phyloP scores from a whole-genome alignment of 2,797 vertebrate species.

The Sebastes taczanowskii region DNA sequence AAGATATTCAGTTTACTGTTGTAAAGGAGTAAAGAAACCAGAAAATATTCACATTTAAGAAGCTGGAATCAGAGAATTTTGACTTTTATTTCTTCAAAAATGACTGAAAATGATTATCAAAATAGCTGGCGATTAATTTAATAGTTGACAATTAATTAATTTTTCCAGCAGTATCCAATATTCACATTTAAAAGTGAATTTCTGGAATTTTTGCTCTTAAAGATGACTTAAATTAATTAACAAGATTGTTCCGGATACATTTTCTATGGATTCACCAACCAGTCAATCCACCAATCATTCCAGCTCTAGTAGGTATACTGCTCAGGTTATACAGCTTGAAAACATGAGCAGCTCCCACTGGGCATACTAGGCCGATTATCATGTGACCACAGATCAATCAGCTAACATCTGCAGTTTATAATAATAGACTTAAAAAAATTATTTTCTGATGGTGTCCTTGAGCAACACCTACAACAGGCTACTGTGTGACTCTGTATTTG shows the following conservation, averaged over 20 bases:
- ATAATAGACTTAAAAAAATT: background rate
- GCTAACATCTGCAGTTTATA: background rate
- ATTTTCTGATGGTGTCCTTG: background rate
- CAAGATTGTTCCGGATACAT: background rate
- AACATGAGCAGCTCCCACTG: background rate
- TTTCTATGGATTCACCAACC: background rate
- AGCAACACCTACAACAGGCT: constrained; percentile 5
- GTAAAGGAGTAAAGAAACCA: background rate
- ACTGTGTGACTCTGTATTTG: background rate
- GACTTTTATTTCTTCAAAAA: too few species aligned
- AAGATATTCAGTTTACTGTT: background rate
- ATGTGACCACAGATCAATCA: background rate
- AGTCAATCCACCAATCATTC: background rate
- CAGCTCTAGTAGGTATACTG: background rate
- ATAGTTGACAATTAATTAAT: too few species aligned
- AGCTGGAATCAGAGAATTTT: background rate
- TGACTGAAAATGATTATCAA: too few species aligned
- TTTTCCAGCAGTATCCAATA: background rate
- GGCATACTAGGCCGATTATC: background rate
- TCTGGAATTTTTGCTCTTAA: background rate
- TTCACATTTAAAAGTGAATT: background rate
- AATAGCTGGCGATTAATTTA: too few species aligned
- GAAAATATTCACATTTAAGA: background rate
- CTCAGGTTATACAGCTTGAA: background rate
- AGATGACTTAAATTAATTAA: background rate